Percentiles rank a stretch among this genome's conserved stretches.
phyloP scores from a whole-genome alignment of 2,113 vertebrate genomes.

The Fulmarus glacialis region DNA sequence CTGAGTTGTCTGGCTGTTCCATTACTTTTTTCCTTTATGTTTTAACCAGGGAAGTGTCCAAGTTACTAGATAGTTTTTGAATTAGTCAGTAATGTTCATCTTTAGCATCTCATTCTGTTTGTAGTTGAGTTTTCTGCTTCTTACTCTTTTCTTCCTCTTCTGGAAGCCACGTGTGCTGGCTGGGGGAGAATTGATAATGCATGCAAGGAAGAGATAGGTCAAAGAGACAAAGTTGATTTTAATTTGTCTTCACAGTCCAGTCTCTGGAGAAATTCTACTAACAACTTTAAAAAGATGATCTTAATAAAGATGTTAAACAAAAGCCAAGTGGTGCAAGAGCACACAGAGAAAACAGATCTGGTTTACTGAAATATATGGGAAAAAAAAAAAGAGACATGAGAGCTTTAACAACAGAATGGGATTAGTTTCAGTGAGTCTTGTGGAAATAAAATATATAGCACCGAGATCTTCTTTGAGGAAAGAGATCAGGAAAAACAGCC shows the following conservation, averaged over 20 bases:
- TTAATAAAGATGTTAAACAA: conserved; percentile 24
- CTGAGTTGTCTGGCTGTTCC: not conserved
- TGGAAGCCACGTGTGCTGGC: not conserved
- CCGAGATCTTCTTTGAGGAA: not conserved
- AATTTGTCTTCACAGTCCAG: not conserved
- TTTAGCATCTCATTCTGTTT: not conserved
- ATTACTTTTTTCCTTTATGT: conserved; percentile 30
- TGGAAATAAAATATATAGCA: not conserved
- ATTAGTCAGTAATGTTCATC: conserved; percentile 14
- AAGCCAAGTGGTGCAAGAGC: conserved; percentile 13
- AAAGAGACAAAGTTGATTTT: not conserved
- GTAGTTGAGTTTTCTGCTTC: not conserved
- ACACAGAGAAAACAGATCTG: conserved; percentile 18
- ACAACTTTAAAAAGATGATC: conserved; percentile 36
- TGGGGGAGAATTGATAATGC: not conserved
- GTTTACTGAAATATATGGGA: not conserved
- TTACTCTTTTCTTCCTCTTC: not conserved
- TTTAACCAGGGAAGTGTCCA: conserved; percentile 9
- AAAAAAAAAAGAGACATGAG: not conserved
- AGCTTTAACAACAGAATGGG: conserved; percentile 11
- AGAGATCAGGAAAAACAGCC: not conserved
- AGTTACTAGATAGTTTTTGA: not conserved
- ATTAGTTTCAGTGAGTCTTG: not conserved
- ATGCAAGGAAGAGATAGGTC: not conserved
- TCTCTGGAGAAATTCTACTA: conserved; percentile 44